Evolutionary conservation across 2,113 vertebrate species (phyloP), one percentile per base, ranked within the genome.

Genomic region (Oxyura jamaicensis): DNA sequence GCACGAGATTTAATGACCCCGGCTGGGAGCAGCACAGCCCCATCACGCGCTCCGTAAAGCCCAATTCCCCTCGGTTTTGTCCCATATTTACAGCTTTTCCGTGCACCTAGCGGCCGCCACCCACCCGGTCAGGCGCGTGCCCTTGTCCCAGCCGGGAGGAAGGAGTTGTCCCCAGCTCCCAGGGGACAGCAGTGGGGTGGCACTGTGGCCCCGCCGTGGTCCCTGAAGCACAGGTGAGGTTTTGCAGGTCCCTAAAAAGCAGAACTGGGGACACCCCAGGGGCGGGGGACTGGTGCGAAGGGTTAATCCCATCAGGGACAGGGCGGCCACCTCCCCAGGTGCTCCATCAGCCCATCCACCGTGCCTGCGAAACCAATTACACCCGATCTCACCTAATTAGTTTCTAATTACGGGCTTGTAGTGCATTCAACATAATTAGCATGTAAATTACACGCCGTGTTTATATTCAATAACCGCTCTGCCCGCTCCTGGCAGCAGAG

Each of bases 361-460:
- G 86, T 86, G 97, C 81, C 97, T 96, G 93, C 91, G 65, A 97
- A 98, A 97, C 97, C 97, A 98, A 98, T 98, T 98, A 98, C 97
- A 97, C 88, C 79, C 67, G 44, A 96, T 97, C 97, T 98, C 96
- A 98, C 97, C 97, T 98, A 98, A 98, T 98, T 98, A 98, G 97
- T 97, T 97, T 97, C 98, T 98, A 98, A 98, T 98, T 98, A 98
- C 94, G 97, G 97, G 96, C 97, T 98, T 96, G 73, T 96, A 97
- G 97, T 94, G 93, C 96, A 97, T 98, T 98, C 98, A 97, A 97
- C 97, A 97, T 97, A 98, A 98, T 98, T 98, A 98, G 98, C 97
- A 98, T 98, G 98, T 98, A 98, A 98, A 98, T 98, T 98, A 98
- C 96, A 97, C 73, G 23, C 73, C 11, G 28, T 98, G 98, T 98